Conservation (phyloP, 2,113 vertebrate genomes). For the Dromaius novaehollandiae region DNA sequence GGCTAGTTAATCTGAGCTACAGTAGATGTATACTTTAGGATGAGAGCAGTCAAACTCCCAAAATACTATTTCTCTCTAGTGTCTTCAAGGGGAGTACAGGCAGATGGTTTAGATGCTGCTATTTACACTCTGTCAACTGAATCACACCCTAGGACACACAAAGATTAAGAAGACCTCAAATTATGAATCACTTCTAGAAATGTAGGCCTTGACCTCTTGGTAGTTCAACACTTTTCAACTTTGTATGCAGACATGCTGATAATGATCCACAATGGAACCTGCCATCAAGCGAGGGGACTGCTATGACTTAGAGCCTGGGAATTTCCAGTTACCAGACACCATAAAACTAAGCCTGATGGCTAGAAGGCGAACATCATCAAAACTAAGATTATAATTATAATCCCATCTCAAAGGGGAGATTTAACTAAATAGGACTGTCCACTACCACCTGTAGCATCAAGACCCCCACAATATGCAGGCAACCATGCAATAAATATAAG, state of each 20-base stretch:
- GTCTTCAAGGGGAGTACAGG: background rate
- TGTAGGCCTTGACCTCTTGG: background rate
- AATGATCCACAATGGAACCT: background rate
- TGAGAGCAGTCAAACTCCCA: background rate
- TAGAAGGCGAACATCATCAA: background rate
- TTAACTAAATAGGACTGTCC: background rate
- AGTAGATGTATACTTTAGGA: background rate
- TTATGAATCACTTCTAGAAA: background rate
- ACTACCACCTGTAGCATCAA: background rate
- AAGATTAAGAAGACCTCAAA: background rate
- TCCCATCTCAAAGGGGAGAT: background rate
- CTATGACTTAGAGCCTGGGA: background rate
- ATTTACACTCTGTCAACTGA: background rate
- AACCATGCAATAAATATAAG: background rate
- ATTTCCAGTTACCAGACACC: background rate
- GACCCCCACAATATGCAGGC: background rate
- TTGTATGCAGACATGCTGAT: background rate
- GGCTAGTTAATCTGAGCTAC: background rate
- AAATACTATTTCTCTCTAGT: background rate
- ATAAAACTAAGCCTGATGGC: background rate
- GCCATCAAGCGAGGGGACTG: background rate
- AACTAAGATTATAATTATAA: background rate
- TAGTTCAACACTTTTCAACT: background rate
- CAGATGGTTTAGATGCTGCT: background rate
- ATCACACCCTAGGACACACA: background rate